Base-by-base conservation (phyloP, 2,888 invertebrate species). In the Ormyrus rosae region DNA sequence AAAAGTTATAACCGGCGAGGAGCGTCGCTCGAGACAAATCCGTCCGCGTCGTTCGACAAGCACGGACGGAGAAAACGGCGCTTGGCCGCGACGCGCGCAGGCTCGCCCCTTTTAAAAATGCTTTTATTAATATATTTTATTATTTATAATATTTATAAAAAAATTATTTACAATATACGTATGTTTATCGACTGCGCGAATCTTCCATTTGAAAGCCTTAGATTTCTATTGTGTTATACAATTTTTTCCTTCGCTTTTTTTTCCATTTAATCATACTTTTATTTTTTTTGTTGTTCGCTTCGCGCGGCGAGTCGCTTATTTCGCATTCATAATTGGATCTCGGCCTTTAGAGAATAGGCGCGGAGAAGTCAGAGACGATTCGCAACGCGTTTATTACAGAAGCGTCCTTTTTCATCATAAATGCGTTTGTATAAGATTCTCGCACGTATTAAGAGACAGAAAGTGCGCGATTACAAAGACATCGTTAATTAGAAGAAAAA, bases 281-380 rank as follows among this genome's bases (percentile, higher is more conserved):
- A 55, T 50, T 71, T 72, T 55, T 2, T 55, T 67, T 67, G 48
- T 61, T 78, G 51, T 55, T 67, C 55, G 55, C 61, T 78, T 72
- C 58, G 71, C 58, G 71, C 71, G 48, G 53, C 64, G 67, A 55
- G 68, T 78, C 68, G n/a, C 61, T 72, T 64, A 13, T 63, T 56
- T 19, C 78, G 13, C 50, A 13, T n/a, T n/a, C 13, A 11, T 50
- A n/a, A 11, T 50, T 65, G 46, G 46, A 10, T 63, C 11, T 10
- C 58, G 58, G 63, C 46, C 10, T 72, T 72, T 46, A 61, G 60
- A 64, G 70, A 34, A 4, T 0, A 34, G 34, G 34, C 34, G 69
- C 69, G 55, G 55, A 72, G 79, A 78, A 82, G 76, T 34, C 34
- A 34, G 83, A 84, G 82, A 84, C 82, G 82, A 85, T 83, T 82